phyloP scores from a whole-genome alignment of 2,797 vertebrate genomes.

The Galagoides demidoff region DNA sequence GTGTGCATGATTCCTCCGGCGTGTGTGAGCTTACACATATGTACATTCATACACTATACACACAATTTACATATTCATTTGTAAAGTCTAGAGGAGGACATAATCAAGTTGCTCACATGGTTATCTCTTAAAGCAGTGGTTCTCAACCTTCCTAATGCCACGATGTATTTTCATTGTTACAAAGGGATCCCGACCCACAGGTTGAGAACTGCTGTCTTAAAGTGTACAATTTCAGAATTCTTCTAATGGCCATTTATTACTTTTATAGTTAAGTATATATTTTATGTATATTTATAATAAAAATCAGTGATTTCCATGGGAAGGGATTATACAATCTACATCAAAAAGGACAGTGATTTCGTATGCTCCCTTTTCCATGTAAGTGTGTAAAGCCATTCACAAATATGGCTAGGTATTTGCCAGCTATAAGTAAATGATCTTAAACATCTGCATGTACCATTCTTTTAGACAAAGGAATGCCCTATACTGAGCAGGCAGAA shows the following conservation, averaged over 20 bases:
- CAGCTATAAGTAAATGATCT: background rate
- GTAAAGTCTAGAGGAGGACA: background rate
- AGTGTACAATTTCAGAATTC: background rate
- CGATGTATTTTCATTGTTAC: too few relatives aligned
- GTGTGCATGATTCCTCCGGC: background rate
- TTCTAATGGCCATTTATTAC: background rate
- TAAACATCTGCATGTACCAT: background rate
- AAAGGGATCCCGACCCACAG: too few relatives aligned
- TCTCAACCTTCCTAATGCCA: too few relatives aligned
- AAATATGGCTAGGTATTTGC: background rate
- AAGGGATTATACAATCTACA: background rate
- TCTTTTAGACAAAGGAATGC: background rate
- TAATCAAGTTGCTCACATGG: background rate
- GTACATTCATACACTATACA: background rate
- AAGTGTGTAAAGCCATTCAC: background rate
- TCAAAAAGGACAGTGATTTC: background rate
- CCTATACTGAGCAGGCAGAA: background rate
- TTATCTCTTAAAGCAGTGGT: background rate
- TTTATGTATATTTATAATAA: background rate
- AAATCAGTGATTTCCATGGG: background rate
- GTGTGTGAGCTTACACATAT: background rate
- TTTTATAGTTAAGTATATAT: constrained; percentile 4
- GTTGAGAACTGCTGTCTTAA: background rate
- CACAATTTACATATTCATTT: background rate
- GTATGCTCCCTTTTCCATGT: background rate